Percentiles rank a stretch among this genome's conserved stretches.
Conservation (phyloP, 2,113 vertebrate species). For the Rhynchomys soricoides region DNA sequence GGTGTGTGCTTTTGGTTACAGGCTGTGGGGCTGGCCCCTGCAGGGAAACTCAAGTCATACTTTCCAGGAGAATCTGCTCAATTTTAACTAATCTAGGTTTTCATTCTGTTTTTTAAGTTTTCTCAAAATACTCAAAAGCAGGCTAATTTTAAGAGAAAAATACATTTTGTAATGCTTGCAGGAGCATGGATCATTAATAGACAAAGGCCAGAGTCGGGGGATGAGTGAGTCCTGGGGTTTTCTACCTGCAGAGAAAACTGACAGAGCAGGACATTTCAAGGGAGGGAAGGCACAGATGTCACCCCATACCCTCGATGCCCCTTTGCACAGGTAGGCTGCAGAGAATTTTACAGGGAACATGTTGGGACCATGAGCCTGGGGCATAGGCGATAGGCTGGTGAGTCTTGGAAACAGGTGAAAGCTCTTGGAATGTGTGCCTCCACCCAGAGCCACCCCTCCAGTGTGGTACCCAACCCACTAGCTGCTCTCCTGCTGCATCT, state of each 20-base stretch:
- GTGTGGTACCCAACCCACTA: too few relatives aligned
- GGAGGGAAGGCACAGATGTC: not conserved
- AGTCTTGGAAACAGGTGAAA: not conserved
- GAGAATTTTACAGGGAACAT: not conserved
- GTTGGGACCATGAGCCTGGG: not conserved
- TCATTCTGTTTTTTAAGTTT: not conserved
- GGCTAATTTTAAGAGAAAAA: not conserved
- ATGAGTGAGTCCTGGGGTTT: not conserved
- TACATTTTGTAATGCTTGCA: not conserved
- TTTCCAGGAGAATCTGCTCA: not conserved
- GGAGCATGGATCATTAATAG: not conserved
- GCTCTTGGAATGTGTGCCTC: not conserved
- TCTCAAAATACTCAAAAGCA: not conserved
- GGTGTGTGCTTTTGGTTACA: conserved; percentile 58
- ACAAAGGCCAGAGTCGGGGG: not conserved
- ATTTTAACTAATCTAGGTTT: not conserved
- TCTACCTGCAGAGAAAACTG: not conserved
- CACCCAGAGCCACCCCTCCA: not conserved
- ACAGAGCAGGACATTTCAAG: not conserved
- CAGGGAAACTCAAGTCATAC: not conserved
- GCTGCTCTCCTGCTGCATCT: not conserved
- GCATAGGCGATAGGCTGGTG: not conserved
- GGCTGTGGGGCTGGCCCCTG: not conserved
- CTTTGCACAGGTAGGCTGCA: not conserved
- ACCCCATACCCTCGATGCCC: not conserved